A percentile compares a stretch with the other conserved stretches of the same genome.
These are phyloP conservation scores for Hozukius guyotensis DNA, from an alignment of 2,797 vertebrate species.

Conservation along the genomic window DNA sequence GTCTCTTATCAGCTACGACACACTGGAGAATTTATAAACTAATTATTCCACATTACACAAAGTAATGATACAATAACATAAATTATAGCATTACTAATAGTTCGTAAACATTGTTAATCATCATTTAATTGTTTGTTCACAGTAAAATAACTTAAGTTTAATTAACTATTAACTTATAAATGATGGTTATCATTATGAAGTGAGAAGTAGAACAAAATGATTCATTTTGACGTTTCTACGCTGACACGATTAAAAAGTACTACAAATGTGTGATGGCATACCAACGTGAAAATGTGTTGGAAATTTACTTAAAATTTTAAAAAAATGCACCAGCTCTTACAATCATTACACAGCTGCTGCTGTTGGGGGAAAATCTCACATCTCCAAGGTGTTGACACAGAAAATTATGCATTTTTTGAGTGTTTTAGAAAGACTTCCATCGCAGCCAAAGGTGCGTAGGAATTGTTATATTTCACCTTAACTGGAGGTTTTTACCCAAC, in stretches of 20 bases:
- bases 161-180: too few relatives aligned
- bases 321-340: not conserved
- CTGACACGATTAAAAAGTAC: not conserved
- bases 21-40: too few relatives aligned
- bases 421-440: not conserved
- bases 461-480: not conserved
- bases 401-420: not conserved
- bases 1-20: too few relatives aligned
- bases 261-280: slow-evolving; percentile 16
- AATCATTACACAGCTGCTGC: not conserved
- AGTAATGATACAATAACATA: too few relatives aligned
- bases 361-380: not conserved
- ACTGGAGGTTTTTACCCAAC: not conserved
- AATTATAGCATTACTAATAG: too few relatives aligned
- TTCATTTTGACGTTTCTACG: not conserved
- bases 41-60: too few relatives aligned
- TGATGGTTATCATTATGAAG: too few relatives aligned
- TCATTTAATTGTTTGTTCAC: too few relatives aligned
- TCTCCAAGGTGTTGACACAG: not conserved
- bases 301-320: not conserved
- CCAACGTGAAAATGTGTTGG: not conserved
- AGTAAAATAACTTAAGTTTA: too few relatives aligned
- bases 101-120: too few relatives aligned
- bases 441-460: not conserved
- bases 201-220: not conserved